Conservation (phyloP, 1,140 invertebrate species). For the Zaprionus lachaisei region DNA sequence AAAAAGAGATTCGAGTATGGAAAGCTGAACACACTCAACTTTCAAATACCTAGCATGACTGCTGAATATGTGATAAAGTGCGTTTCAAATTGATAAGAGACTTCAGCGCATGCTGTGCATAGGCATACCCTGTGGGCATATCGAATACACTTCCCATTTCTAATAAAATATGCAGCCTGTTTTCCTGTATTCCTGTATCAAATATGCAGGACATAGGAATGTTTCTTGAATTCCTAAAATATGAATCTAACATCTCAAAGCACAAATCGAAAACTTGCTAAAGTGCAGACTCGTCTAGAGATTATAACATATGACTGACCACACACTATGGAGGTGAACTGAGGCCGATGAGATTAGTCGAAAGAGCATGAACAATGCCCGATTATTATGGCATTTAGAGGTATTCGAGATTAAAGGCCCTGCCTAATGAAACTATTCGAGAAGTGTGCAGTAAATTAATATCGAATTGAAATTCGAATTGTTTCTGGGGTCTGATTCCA, state of each 20-base stretch:
- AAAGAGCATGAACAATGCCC: not conserved
- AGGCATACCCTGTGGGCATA: no score
- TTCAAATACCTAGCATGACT: not conserved
- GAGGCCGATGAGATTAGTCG: not conserved
- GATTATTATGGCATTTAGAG: not conserved
- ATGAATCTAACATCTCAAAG: no score
- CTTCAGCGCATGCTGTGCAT: no score
- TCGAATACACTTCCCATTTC: no score
- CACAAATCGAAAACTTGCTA: no score
- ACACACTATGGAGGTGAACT: not conserved
- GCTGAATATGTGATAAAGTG: no score
- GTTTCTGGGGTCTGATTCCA: not conserved
- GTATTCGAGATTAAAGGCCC: not conserved
- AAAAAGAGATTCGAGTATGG: not conserved
- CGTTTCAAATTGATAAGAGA: no score
- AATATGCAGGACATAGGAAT: no score
- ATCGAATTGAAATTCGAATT: conserved; percentile 2
- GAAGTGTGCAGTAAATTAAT: not conserved
- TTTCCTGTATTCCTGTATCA: no score
- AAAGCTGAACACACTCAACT: not conserved
- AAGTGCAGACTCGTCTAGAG: not conserved
- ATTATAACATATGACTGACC: not conserved
- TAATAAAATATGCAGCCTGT: no score
- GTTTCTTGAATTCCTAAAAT: no score
- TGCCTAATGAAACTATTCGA: not conserved